phyloP scores from a whole-genome alignment of 2,888 invertebrate genomes.

The Cenopis cana region DNA sequence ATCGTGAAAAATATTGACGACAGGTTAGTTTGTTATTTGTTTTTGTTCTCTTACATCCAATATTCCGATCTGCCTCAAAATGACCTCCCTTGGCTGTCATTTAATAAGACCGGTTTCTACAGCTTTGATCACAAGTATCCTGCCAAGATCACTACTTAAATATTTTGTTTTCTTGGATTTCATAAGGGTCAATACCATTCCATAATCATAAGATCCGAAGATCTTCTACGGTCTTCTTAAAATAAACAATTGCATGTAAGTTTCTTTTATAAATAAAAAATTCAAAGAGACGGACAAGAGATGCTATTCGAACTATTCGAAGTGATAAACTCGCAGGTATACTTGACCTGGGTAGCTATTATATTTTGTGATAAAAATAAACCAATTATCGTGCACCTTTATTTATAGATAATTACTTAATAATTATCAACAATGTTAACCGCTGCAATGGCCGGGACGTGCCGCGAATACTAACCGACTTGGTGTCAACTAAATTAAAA shows the following conservation, averaged over 20 bases:
- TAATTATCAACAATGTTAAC: constrained; percentile 4
- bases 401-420: not conserved
- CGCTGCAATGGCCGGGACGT: not conserved
- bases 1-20: too few species aligned
- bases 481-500: constrained; percentile 5
- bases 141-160: not conserved
- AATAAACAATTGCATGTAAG: not conserved
- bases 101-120: constrained; percentile 7
- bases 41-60: not conserved
- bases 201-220: constrained; percentile 3
- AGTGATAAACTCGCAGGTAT: not conserved
- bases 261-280: too few species aligned
- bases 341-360: not conserved
- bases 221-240: not conserved
- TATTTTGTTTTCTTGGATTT: not conserved
- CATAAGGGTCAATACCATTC: constrained; percentile 3
- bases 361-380: not conserved
- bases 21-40: too few species aligned
- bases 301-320: not conserved
- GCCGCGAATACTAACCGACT: not conserved
- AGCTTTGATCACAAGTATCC: constrained; percentile 9
- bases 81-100: not conserved
- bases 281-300: not conserved
- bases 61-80: not conserved
- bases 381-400: not conserved